Percentiles rank a stretch among this genome's conserved stretches.
Conservation (phyloP, 2,888 invertebrate genomes). For the Tipula vernalis region DNA sequence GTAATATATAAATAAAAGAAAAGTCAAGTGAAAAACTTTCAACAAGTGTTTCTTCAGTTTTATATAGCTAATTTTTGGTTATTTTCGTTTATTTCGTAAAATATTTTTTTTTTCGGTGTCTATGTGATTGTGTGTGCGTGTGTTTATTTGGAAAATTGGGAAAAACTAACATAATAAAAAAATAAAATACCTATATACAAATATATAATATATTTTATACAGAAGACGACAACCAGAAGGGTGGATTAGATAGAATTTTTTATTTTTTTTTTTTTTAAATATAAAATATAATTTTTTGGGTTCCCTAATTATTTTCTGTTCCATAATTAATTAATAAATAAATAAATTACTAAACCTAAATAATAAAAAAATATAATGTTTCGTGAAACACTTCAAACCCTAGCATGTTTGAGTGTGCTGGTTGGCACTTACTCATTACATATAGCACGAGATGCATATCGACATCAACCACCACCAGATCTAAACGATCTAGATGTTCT, state of each 20-base stretch:
- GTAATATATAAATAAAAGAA: background rate
- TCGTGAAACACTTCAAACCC: conserved; percentile 17
- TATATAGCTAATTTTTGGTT: background rate
- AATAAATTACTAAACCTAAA: background rate
- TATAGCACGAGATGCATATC: conserved; percentile 17
- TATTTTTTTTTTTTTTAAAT: background rate
- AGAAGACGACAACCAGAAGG: background rate
- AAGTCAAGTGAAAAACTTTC: background rate
- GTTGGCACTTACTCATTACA: conserved; percentile 16
- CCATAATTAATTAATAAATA: background rate
- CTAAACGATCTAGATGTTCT: conserved; percentile 16
- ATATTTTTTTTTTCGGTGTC: background rate
- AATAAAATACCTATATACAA: background rate
- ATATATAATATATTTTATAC: background rate
- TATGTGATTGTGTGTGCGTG: background rate
- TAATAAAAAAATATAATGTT: conserved; percentile 15
- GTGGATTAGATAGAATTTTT: background rate
- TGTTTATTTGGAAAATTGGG: background rate
- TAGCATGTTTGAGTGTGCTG: conserved; percentile 17
- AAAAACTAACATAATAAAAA: background rate
- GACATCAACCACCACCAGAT: conserved; percentile 13
- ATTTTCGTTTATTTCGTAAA: background rate
- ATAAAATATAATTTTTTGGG: background rate
- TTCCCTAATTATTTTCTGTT: background rate
- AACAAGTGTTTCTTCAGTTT: background rate